phyloP scores from a whole-genome alignment of 2,888 invertebrate species.

The Ptychoptera contaminata region DNA sequence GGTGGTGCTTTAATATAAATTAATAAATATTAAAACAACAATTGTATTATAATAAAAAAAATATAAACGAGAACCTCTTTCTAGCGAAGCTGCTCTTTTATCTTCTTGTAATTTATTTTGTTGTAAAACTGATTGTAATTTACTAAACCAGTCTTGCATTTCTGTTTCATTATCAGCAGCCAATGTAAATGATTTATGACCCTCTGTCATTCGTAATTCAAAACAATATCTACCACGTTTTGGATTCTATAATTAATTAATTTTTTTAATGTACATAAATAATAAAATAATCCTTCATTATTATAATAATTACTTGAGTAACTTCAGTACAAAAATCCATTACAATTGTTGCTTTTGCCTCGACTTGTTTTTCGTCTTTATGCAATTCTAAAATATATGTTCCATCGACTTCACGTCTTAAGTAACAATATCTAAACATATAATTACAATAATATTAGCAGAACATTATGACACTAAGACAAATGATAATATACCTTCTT shows the following conservation, averaged over 20 bases:
- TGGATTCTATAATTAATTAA: conserved; percentile 42
- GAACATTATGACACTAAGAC: background rate
- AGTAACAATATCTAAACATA: conserved; percentile 54
- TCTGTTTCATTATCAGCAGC: conserved; percentile 78
- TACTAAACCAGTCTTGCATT: conserved; percentile 64
- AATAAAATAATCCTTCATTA: background rate
- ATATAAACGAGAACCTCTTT: conserved; percentile 31
- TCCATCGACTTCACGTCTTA: conserved; percentile 80
- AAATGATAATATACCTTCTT: conserved; percentile 33
- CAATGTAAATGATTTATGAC: conserved; percentile 71
- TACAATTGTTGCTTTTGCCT: conserved; percentile 81
- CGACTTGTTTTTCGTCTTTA: conserved; percentile 84
- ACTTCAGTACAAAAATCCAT: conserved; percentile 90
- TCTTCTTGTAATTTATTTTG: conserved; percentile 68
- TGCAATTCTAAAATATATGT: conserved; percentile 82
- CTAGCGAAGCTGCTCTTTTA: conserved; percentile 51
- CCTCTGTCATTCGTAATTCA: conserved; percentile 73
- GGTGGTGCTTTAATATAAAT: conserved; percentile 30
- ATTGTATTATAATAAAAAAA: background rate
- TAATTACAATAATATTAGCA: background rate
- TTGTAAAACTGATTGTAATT: conserved; percentile 68
- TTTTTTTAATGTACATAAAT: background rate
- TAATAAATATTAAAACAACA: background rate
- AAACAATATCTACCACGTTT: conserved; percentile 77
- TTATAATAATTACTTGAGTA: conserved; percentile 43